Conservation (phyloP, 2,797 vertebrate species). For the Ctenosaura bakeri region DNA sequence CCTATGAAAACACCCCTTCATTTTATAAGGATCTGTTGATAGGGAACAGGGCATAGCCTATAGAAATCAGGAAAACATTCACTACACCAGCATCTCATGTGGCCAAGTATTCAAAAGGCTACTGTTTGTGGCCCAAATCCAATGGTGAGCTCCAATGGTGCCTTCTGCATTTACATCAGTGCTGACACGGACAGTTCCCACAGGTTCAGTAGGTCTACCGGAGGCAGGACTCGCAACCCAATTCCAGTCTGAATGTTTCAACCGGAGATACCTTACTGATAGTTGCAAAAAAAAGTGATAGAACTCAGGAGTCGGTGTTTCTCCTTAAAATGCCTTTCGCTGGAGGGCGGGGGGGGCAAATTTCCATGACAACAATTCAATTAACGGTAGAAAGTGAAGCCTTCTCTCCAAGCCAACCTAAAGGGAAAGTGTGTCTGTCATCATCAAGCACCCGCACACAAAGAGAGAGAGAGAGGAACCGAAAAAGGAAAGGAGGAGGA, state of each 20-base stretch:
- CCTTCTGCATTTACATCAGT: too few species aligned
- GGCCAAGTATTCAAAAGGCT: too few species aligned
- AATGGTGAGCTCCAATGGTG: too few species aligned
- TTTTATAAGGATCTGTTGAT: not conserved
- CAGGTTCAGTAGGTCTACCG: too few species aligned
- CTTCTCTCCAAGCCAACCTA: not conserved
- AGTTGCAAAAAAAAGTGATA: too few species aligned
- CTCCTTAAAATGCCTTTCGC: constrained; percentile 7
- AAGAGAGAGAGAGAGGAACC: not conserved
- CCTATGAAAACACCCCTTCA: too few species aligned
- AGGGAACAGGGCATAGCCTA: not conserved
- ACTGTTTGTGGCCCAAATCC: too few species aligned
- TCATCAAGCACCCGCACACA: not conserved
- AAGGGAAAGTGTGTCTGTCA: constrained; percentile 1
- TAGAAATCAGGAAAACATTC: not conserved
- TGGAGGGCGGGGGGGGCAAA: not conserved
- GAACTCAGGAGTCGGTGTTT: not conserved
- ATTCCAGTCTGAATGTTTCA: too few species aligned
- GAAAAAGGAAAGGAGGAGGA: not conserved
- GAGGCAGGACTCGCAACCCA: too few species aligned
- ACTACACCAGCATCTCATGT: not conserved
- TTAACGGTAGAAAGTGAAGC: constrained; percentile 29
- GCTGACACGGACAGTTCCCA: too few species aligned
- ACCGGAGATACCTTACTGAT: not conserved
- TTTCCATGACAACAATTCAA: constrained; percentile 55